Percentiles rank a stretch among this genome's conserved stretches.
phyloP scores from a whole-genome alignment of 2,888 invertebrate species.

The Coenonympha glycerion region DNA sequence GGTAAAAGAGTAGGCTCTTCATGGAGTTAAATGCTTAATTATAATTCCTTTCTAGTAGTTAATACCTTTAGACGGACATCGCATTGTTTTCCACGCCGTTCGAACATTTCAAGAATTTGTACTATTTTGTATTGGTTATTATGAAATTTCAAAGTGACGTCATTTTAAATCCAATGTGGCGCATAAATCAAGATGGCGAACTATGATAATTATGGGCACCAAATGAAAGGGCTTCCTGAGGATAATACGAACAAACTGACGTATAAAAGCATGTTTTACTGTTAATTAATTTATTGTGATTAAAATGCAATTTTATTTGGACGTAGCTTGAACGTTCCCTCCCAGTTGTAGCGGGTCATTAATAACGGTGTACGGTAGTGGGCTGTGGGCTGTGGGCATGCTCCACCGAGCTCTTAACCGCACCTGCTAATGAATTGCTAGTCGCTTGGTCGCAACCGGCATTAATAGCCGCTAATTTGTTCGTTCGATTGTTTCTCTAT shows the following conservation, averaged over 20 bases:
- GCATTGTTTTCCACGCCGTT: background rate
- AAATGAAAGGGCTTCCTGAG: too few relatives aligned
- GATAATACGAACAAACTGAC: too few relatives aligned
- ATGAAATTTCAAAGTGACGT: too few relatives aligned
- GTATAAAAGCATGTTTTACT: background rate
- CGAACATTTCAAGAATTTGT: background rate
- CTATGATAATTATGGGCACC: too few relatives aligned
- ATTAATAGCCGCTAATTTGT: conserved; percentile 8
- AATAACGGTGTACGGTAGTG: conserved; percentile 12
- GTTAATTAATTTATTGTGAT: background rate
- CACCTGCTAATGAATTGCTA: conserved; percentile 13
- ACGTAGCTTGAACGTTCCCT: background rate
- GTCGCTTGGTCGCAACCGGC: conserved; percentile 1
- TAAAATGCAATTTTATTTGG: background rate
- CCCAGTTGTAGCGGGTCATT: conserved; percentile 9
- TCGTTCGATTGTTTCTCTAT: background rate
- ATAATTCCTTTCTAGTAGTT: background rate
- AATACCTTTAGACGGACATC: background rate
- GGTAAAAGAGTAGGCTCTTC: background rate
- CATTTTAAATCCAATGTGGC: too few relatives aligned
- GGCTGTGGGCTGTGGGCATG: too few relatives aligned
- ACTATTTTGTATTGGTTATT: background rate
- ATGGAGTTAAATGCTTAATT: background rate
- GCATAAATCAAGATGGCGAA: too few relatives aligned
- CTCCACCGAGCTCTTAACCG: conserved; percentile 8